These are phyloP conservation scores for Diadegma fenestrale DNA, from an alignment of 2,888 invertebrate species.

Conservation along the genomic window DNA sequence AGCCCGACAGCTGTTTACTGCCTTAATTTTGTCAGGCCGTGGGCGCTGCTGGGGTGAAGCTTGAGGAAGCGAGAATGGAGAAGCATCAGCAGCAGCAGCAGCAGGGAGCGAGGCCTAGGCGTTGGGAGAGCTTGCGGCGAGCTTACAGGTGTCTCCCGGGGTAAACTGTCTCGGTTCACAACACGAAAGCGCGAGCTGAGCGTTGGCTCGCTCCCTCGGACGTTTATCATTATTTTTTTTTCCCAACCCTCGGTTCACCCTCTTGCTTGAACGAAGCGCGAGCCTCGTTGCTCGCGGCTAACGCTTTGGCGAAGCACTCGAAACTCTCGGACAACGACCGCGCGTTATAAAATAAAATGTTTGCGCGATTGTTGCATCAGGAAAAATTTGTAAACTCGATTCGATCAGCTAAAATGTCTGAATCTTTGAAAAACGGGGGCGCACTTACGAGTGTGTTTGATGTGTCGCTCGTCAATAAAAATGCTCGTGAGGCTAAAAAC, in stretches of 20 bases:
- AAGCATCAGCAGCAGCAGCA: too few species aligned
- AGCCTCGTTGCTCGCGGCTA: background rate
- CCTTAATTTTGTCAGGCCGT: constrained; percentile 34
- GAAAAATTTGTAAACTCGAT: too few species aligned
- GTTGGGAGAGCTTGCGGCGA: constrained; percentile 62
- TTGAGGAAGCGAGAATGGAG: constrained; percentile 5
- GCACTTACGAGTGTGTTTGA: background rate
- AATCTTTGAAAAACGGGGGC: too few species aligned
- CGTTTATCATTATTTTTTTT: constrained; percentile 3
- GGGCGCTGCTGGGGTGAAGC: constrained; percentile 43
- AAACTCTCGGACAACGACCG: constrained; percentile 27
- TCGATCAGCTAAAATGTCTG: too few species aligned
- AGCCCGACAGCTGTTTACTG: constrained; percentile 31
- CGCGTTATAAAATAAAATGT: background rate
- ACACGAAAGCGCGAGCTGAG: constrained; percentile 22
- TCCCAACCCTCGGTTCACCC: constrained; percentile 1
- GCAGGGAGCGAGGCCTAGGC: constrained; percentile 3
- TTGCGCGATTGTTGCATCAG: too few species aligned
- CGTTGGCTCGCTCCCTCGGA: background rate
- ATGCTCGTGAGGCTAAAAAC: background rate
- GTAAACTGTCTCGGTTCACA: constrained; percentile 56
- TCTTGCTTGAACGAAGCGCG: background rate
- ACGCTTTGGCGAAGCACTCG: constrained; percentile 24
- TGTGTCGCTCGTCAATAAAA: background rate
- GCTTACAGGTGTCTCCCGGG: constrained; percentile 67